Base-by-base conservation (phyloP, 2,797 vertebrate species). In the Schizothorax lantsangensis region DNA sequence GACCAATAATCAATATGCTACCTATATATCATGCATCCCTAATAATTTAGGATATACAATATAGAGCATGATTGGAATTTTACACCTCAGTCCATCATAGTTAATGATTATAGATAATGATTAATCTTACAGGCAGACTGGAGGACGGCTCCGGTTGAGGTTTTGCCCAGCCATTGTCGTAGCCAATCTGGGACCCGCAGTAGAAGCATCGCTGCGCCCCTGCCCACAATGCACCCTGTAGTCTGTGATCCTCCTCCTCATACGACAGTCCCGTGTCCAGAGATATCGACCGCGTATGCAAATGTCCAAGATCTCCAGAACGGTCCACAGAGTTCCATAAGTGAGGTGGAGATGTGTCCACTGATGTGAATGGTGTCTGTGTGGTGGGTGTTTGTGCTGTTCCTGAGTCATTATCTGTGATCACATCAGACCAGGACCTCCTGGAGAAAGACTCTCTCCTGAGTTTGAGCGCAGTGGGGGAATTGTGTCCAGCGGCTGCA, bases 111-210 rank as follows among this genome's bases (percentile, higher is more conserved):
- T 49, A 15, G 14, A 15, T 33, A 47, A 14, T 40, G 1, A 81
- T 52, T 7, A 54, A 26, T 83, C 95, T 95, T 68, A 96, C 95
- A 69, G 92, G 91, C 12, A 85, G 73, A 79, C 87, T 88, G 69
- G 75, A 86, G 33, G 81, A 47, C 68, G 38, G 17, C 26, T 73
- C 84, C 36, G 47, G 15, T 74, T 52, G 79, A 79, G 49, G 49
- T 71, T 79, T 79, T 10, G 75, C n/a, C 75, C 15, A 26, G 69
- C 89, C 88, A 43, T 85, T 88, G 30, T 90, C 87, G 4, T 93
- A 40, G 33, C 14, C 49, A 33, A 81, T 72, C 33, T 17, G 84
- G 45, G 84, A 74, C 0, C 84, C 90, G 88, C 91, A 93, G 72
- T 88, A 88, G 79, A 89, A 93, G 90, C 91, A 93, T 79, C 84